Base-by-base conservation (phyloP, 2,113 vertebrate species). In the Narcine bancroftii region DNA sequence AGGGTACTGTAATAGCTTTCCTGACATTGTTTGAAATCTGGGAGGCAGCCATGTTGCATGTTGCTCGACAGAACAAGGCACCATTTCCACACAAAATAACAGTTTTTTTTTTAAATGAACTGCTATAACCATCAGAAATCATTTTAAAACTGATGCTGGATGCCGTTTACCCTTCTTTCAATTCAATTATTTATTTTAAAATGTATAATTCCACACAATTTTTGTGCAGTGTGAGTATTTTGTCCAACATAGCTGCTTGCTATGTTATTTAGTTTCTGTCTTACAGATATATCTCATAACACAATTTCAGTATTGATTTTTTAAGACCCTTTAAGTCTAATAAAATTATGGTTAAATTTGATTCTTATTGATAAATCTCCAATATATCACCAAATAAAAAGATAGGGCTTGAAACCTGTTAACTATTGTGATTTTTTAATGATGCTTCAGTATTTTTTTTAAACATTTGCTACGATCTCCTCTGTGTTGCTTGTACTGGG, bases 311-410 rank as follows among this genome's bases (percentile, higher is more conserved):
- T 71, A 91, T 91, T 91, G 89, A 91, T 91, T 91, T 47, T n/a
- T 65, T 39, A 89, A 45, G 63, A 66, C 66, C 87, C 87, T 91
- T 91, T 91, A 91, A 91, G 63, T 69, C 89, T 91, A 91, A 91
- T 91, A 71, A 91, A 91, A 91, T 91, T 91, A 91, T 91, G 89
- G 65, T 47, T 91, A 42, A 91, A 91, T 91, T 45, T 69, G 63
- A 91, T 91, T 91, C 89, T 91, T 91, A 91, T 91, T 91, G 63
- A 91, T 71, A 91, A 91, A 91, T 91, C 89, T 91, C 26, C 89
- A 91, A 47, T 91, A 91, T 65, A 91, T 91, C 89, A 66, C 39
- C 21, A 91, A 91, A 71, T 71, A 66, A 91, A 69, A 91, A 66
- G 63, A 71, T 91, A 69, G 65, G 65, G 63, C 89, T 71, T 69